Conservation (phyloP, 2,113 vertebrate species). For the Connochaetes taurinus region DNA sequence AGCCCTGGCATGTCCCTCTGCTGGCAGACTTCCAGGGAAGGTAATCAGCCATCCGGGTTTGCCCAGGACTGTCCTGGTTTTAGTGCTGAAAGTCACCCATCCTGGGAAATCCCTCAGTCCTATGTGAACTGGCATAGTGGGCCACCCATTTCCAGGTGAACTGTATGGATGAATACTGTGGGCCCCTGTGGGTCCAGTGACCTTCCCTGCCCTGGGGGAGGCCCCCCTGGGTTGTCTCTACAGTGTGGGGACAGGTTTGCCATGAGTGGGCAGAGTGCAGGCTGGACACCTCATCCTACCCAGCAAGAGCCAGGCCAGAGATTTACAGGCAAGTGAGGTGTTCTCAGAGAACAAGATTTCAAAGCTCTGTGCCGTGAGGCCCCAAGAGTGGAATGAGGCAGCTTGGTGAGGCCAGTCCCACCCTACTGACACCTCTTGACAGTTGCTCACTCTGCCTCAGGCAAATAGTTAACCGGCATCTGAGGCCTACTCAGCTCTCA, state of each 20-base stretch:
- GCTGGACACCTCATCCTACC: no score
- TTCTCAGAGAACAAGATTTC: neutral
- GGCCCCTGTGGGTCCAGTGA: neutral
- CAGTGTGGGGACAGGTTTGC: neutral
- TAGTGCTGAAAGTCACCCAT: neutral
- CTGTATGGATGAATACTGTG: neutral
- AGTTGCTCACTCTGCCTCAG: neutral
- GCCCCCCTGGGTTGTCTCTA: neutral
- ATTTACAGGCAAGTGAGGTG: neutral
- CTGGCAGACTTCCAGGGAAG: neutral
- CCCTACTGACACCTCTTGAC: neutral
- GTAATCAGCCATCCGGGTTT: no score
- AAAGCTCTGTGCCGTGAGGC: neutral
- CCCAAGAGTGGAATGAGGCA: neutral
- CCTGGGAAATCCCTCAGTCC: neutral
- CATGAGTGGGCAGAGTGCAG: neutral
- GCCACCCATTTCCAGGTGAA: neutral
- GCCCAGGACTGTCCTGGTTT: neutral
- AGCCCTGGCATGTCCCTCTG: neutral
- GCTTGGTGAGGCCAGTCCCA: neutral
- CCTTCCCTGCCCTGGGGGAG: no score
- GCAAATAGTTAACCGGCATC: slow-evolving; percentile 23
- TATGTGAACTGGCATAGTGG: no score
- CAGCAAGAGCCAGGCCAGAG: neutral
- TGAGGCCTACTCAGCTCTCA: neutral